Conservation (phyloP, 2,888 invertebrate genomes). For the Cyrtodaria siliqua region DNA sequence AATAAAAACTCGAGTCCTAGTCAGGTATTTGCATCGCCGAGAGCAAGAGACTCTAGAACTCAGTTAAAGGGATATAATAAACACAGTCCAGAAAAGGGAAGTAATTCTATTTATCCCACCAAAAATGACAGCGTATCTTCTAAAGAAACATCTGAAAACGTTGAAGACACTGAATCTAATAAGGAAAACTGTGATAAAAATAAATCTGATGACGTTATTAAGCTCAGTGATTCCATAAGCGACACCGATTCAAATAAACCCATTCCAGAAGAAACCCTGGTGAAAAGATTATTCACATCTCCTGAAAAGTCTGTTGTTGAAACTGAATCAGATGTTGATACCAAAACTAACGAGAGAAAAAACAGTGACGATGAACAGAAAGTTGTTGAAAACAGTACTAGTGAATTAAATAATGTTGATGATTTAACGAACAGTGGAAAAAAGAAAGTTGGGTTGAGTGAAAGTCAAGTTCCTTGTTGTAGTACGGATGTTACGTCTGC, state of each 20-base stretch:
- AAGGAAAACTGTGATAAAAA: neutral
- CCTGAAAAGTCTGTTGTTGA: too few relatives aligned
- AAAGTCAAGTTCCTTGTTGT: constrained; percentile 46
- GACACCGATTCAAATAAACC: neutral
- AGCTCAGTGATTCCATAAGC: neutral
- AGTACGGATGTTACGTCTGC: constrained; percentile 13
- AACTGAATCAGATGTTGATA: too few relatives aligned
- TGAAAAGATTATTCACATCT: too few relatives aligned
- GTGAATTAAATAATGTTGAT: neutral
- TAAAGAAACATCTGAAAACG: neutral
- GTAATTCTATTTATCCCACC: neutral
- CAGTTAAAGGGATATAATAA: neutral
- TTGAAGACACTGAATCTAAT: neutral
- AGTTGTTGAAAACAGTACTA: neutral
- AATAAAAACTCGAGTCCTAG: constrained; percentile 5
- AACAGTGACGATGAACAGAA: neutral
- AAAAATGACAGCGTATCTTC: neutral
- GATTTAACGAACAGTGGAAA: neutral
- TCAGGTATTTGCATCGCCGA: neutral
- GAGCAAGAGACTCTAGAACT: neutral
- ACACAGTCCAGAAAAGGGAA: neutral
- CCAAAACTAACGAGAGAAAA: too few relatives aligned
- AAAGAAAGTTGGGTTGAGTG: constrained; percentile 12
- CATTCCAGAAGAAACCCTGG: too few relatives aligned
- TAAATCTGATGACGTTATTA: neutral